Conservation (phyloP, 2,113 vertebrate species). For the Condylura cristata region DNA sequence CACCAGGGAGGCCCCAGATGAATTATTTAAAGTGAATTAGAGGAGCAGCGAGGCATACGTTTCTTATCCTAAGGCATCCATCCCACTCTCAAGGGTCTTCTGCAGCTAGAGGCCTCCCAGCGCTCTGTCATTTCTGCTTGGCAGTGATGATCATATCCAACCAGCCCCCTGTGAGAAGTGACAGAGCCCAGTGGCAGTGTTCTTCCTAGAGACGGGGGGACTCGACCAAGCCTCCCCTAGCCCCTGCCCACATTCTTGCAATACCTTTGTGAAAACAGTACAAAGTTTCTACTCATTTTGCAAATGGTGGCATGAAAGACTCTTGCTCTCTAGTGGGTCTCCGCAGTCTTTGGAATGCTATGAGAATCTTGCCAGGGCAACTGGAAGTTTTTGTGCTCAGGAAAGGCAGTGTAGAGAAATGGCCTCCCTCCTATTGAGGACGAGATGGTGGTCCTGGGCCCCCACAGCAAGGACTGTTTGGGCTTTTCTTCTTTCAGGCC, state of each 20-base stretch:
- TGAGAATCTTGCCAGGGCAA: not conserved
- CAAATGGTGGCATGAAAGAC: not conserved
- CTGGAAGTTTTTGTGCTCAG: not conserved
- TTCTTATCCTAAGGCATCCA: not conserved
- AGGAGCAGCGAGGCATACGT: not conserved
- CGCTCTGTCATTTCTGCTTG: not conserved
- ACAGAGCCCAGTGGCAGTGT: not conserved
- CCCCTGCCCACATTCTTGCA: not conserved
- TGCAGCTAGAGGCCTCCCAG: not conserved
- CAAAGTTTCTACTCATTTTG: not conserved
- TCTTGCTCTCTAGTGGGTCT: not conserved
- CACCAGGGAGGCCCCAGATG: not conserved
- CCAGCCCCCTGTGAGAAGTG: not conserved
- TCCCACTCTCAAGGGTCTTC: not conserved
- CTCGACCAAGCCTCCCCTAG: too few species aligned
- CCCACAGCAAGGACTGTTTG: not conserved
- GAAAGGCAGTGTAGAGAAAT: not conserved
- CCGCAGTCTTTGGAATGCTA: not conserved
- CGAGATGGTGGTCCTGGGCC: not conserved
- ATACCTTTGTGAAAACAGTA: not conserved
- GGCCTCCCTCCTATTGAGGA: not conserved
- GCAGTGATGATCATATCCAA: not conserved
- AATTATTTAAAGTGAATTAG: not conserved
- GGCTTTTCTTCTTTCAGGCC: slow-evolving; percentile 84
- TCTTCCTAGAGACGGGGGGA: not conserved